These are phyloP conservation scores for Martes flavigula DNA, from an alignment of 2,797 vertebrate species.

Conservation along the genomic window DNA sequence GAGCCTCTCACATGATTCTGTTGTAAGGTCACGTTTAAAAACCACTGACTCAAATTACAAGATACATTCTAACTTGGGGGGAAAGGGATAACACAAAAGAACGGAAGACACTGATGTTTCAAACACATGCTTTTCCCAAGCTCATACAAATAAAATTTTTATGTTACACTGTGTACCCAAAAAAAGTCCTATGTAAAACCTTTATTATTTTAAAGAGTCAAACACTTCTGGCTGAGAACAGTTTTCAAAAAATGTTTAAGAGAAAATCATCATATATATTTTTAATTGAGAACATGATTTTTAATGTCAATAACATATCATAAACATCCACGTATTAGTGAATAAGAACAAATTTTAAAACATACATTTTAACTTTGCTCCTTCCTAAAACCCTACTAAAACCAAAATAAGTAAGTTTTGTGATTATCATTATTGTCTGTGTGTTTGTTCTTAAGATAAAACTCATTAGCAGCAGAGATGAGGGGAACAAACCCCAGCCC, in stretches of 20 bases:
- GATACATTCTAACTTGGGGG: background rate
- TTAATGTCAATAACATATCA: background rate
- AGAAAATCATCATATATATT: background rate
- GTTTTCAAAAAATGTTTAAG: background rate
- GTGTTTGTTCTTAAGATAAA: background rate
- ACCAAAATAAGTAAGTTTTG: background rate
- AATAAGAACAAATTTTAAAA: background rate
- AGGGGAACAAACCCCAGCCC: background rate
- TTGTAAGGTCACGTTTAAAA: background rate
- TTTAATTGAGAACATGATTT: background rate
- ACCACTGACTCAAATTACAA: background rate
- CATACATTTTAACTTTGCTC: background rate
- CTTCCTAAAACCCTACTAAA: background rate
- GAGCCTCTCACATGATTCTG: background rate
- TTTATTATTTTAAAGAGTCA: background rate
- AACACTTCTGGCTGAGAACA: background rate
- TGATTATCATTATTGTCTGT: background rate
- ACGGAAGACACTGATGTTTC: background rate
- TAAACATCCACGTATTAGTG: background rate
- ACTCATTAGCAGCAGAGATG: background rate
- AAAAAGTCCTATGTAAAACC: background rate
- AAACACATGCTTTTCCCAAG: background rate
- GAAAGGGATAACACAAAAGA: background rate
- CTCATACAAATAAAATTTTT: background rate
- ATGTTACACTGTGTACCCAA: background rate